Percentiles rank a stretch among this genome's conserved stretches.
These are phyloP conservation scores for Galago senegalensis DNA, from an alignment of 2,797 vertebrate genomes.

Conservation along the genomic window DNA sequence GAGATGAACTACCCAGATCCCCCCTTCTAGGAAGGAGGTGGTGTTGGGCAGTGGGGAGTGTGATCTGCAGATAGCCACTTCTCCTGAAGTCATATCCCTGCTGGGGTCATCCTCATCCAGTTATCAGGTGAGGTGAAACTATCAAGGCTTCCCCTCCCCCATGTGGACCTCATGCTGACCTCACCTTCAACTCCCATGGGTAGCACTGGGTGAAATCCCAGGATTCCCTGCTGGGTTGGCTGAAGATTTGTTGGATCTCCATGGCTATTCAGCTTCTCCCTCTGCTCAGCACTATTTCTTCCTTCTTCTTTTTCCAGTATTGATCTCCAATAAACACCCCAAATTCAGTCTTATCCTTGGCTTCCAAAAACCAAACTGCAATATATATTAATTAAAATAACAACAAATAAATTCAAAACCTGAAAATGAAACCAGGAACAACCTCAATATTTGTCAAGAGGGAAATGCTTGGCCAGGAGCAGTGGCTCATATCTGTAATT, in stretches of 20 bases:
- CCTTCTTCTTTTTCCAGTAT: neutral
- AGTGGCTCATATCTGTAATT: neutral
- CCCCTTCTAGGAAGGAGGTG: neutral
- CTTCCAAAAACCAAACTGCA: conserved; percentile 16
- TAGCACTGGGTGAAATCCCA: neutral
- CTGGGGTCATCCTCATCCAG: no score
- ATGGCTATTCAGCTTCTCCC: neutral
- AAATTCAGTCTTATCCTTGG: neutral
- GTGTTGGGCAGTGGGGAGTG: neutral
- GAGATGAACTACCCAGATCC: neutral
- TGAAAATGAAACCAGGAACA: neutral
- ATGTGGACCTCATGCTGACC: neutral
- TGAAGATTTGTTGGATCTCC: neutral
- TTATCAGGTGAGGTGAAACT: neutral
- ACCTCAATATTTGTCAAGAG: neutral
- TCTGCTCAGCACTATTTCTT: neutral
- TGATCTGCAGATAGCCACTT: neutral
- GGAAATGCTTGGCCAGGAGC: neutral
- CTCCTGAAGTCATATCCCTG: neutral
- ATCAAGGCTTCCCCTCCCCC: neutral
- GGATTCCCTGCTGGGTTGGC: neutral
- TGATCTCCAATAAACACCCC: neutral
- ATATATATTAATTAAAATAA: neutral
- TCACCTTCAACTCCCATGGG: neutral
- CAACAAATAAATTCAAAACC: neutral